Conservation (phyloP, 2,113 vertebrate genomes). For the Marmota monax region DNA sequence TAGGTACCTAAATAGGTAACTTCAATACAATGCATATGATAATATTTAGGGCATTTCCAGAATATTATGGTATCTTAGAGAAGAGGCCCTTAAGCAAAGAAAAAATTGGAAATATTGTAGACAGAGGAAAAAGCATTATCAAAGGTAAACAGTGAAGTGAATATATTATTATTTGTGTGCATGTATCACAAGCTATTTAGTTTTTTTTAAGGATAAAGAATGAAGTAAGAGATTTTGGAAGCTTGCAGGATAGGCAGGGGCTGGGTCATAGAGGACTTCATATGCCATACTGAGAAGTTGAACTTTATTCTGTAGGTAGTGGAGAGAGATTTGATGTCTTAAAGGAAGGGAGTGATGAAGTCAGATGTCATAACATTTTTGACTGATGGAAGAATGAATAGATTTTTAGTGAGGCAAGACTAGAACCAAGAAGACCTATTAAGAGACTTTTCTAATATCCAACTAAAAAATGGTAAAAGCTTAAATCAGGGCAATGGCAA, state of each 20-base stretch:
- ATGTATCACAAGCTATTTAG: conserved; percentile 7
- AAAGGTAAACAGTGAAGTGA: neutral
- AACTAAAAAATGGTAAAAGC: conserved; percentile 40
- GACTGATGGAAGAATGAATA: conserved; percentile 18
- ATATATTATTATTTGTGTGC: neutral
- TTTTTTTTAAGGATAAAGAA: conserved; percentile 15
- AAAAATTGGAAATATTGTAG: neutral
- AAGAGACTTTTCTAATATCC: neutral
- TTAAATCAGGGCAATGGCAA: neutral
- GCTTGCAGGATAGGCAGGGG: neutral
- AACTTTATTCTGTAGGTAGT: conserved; percentile 23
- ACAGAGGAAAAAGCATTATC: conserved; percentile 17
- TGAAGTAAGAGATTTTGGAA: neutral
- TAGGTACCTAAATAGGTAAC: neutral
- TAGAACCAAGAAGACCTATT: conserved; percentile 14
- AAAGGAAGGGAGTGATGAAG: neutral
- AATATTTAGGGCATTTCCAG: conserved; percentile 1
- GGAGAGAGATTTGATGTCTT: conserved; percentile 37
- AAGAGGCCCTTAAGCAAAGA: conserved; percentile 11
- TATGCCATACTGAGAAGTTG: neutral
- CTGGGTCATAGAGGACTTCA: neutral
- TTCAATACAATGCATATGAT: conserved; percentile 23
- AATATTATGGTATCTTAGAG: neutral
- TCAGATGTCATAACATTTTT: conserved; percentile 45
- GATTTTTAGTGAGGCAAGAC: conserved; percentile 54